Evolutionary conservation across 2,888 invertebrate species (phyloP).

Genomic region (Rhogogaster chlorosoma): DNA sequence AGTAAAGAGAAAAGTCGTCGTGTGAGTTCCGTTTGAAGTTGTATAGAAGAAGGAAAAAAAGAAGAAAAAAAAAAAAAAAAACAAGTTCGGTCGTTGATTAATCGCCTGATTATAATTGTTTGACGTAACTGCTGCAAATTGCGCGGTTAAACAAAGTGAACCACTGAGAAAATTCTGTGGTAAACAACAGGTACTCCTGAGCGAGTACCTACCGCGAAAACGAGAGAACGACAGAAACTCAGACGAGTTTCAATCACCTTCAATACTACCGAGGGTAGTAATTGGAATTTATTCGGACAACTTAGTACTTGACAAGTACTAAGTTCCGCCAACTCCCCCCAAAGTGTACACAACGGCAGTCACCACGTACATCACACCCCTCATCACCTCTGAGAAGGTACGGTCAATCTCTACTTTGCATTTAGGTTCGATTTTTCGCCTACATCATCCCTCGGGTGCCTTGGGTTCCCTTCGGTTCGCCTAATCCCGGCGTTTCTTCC

Average conservation of each 20-base stretch:
- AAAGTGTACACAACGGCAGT: constrained; percentile 76
- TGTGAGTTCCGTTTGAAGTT: constrained; percentile 42
- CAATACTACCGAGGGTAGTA: constrained; percentile 24
- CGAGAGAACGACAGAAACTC: constrained; percentile 15
- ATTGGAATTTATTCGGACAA: constrained; percentile 51
- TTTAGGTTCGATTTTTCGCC: not conserved
- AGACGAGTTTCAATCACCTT: constrained; percentile 24
- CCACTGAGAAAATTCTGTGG: not conserved
- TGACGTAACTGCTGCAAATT: not conserved
- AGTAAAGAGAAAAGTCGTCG: not conserved
- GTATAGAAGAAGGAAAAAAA: not conserved
- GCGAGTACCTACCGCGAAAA: constrained; percentile 38
- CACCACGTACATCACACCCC: constrained; percentile 77
- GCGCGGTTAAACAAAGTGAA: constrained; percentile 20
- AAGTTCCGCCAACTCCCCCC: constrained; percentile 59
- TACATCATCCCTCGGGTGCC: not conserved
- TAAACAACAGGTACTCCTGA: constrained; percentile 42
- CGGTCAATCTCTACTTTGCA: constrained; percentile 47
- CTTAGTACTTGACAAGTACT: constrained; percentile 52
- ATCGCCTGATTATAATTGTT: constrained; percentile 25
- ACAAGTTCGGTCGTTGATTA: not conserved
- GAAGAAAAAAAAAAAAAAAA: not conserved
- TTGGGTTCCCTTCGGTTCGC: constrained; percentile 55
- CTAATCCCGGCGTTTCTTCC: constrained; percentile 60
- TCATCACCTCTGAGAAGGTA: constrained; percentile 78